Conservation (phyloP, 2,888 invertebrate genomes). For the Elmis aenea region DNA sequence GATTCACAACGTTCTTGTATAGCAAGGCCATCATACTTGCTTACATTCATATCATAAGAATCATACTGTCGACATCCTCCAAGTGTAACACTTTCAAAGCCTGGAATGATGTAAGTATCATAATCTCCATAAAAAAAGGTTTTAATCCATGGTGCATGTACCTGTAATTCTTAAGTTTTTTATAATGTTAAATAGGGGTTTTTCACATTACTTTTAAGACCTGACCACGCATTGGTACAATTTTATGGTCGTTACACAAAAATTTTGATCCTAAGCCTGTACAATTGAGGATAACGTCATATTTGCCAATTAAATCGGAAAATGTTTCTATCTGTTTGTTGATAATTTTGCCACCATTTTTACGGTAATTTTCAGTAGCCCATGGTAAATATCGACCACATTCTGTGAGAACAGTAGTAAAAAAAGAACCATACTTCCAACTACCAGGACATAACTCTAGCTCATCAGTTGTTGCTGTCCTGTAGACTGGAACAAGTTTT, state of each 20-base stretch:
- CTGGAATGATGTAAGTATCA: slow-evolving; percentile 83
- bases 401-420: slow-evolving; percentile 73
- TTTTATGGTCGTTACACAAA: slow-evolving; percentile 67
- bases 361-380: slow-evolving; percentile 59
- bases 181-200: background rate
- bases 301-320: slow-evolving; percentile 53
- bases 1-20: slow-evolving; percentile 75
- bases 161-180: slow-evolving; percentile 42
- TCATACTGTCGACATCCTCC: slow-evolving; percentile 85
- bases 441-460: slow-evolving; percentile 63
- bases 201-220: slow-evolving; percentile 58
- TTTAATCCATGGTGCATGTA: slow-evolving; percentile 85
- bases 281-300: slow-evolving; percentile 79
- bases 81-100: slow-evolving; percentile 66
- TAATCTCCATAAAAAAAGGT: slow-evolving; percentile 81
- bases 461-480: slow-evolving; percentile 68
- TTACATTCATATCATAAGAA: slow-evolving; percentile 62
- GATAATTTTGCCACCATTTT: slow-evolving; percentile 60
- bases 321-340: slow-evolving; percentile 56
- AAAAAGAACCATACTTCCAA: slow-evolving; percentile 82
- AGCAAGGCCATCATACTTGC: slow-evolving; percentile 66
- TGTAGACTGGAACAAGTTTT: slow-evolving; percentile 69
- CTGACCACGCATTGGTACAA: slow-evolving; percentile 81
- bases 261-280: slow-evolving; percentile 76
- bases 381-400: slow-evolving; percentile 73